phyloP scores from a whole-genome alignment of 1,140 invertebrate species.

The Xylocopa sonorina region DNA sequence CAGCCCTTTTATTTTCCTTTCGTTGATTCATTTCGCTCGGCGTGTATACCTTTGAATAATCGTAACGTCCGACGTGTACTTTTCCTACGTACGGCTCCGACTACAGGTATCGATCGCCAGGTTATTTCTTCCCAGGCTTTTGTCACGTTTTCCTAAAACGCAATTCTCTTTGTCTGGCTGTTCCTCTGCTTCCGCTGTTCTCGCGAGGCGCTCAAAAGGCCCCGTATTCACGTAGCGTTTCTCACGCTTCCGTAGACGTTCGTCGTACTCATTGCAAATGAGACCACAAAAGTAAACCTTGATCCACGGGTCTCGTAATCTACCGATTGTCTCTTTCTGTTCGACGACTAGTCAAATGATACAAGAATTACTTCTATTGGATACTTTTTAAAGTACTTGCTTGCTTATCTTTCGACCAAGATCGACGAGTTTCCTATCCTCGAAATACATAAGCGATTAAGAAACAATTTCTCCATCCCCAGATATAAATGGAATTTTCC shows the following conservation, averaged over 20 bases:
- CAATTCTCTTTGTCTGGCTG: neutral
- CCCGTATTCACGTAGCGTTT: neutral
- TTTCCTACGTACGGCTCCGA: neutral
- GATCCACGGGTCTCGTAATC: constrained; percentile 45
- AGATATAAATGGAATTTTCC: neutral
- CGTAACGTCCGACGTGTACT: neutral
- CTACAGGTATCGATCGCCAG: constrained; percentile 6
- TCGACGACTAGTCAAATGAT: neutral
- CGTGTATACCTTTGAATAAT: neutral
- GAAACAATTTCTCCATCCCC: neutral
- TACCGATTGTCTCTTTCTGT: constrained; percentile 23
- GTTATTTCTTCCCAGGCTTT: neutral
- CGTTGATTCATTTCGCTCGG: constrained; percentile 16
- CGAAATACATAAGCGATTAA: neutral
- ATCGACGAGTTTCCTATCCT: too few relatives aligned
- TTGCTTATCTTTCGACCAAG: too few relatives aligned
- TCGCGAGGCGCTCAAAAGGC: neutral
- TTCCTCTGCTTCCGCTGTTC: neutral
- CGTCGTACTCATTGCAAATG: neutral
- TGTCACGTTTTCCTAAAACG: neutral
- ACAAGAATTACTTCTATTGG: neutral
- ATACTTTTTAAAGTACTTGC: neutral
- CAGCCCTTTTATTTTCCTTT: neutral
- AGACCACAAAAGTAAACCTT: constrained; percentile 41
- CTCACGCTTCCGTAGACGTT: constrained; percentile 14